phyloP scores from a whole-genome alignment of 2,113 vertebrate species.

The Gambusia holbrooki region DNA sequence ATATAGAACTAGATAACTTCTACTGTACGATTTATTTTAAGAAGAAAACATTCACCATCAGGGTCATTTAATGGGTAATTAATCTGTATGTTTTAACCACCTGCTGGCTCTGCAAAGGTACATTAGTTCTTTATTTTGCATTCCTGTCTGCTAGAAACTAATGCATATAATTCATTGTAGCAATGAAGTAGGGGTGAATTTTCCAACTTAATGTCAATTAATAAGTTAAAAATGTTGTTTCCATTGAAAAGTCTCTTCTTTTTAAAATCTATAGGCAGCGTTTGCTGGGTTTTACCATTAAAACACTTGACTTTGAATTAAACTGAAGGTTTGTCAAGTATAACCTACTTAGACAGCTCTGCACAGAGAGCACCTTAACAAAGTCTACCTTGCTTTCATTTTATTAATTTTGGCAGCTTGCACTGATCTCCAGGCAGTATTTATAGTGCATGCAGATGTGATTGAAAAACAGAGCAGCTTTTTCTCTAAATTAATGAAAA shows the following conservation, averaged over 20 bases:
- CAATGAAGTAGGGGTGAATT: too few relatives aligned
- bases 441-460: slow-evolving; percentile 1
- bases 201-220: background rate
- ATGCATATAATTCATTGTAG: background rate
- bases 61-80: too few relatives aligned
- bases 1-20: too few relatives aligned
- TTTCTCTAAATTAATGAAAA: slow-evolving; percentile 32
- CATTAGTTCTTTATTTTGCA: background rate
- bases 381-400: background rate
- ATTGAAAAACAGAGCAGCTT: background rate
- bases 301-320: background rate
- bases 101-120: too few relatives aligned
- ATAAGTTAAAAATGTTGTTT: background rate
- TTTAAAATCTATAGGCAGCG: background rate
- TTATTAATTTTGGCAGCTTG: background rate
- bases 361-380: background rate
- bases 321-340: background rate
- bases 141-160: background rate
- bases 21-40: too few relatives aligned
- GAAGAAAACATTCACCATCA: too few relatives aligned
- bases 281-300: background rate
- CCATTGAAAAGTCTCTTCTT: background rate
- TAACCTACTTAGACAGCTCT: background rate
- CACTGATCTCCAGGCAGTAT: background rate
- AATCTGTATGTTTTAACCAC: too few relatives aligned